These are phyloP conservation scores for Andrena cerasifolii DNA, from an alignment of 1,140 invertebrate genomes.

Conservation along the genomic window DNA sequence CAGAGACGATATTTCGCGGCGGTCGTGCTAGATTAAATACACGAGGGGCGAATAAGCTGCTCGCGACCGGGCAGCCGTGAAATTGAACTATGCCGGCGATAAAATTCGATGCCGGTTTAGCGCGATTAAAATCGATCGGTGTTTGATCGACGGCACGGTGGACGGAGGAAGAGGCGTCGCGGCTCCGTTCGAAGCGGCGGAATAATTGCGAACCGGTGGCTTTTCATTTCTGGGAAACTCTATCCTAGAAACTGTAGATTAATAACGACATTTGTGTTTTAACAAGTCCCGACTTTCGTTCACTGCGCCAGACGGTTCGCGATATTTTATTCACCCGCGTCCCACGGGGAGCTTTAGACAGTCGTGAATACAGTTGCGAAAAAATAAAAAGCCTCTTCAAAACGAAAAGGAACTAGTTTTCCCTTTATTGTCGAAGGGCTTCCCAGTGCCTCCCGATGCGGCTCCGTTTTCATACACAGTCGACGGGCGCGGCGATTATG, in stretches of 20 bases:
- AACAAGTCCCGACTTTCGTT: too few species aligned
- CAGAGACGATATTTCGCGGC: slow-evolving; percentile 33
- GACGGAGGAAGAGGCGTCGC: background rate
- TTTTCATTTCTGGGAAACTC: background rate
- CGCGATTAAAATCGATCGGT: slow-evolving; percentile 31
- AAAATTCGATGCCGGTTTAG: slow-evolving; percentile 21
- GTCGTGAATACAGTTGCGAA: too few species aligned
- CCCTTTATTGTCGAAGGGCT: background rate
- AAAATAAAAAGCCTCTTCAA: too few species aligned
- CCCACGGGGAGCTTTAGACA: too few species aligned
- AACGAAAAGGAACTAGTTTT: background rate
- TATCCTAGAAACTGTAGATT: too few species aligned
- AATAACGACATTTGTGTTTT: too few species aligned
- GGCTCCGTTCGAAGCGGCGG: background rate
- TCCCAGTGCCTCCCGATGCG: too few species aligned
- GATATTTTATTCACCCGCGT: too few species aligned
- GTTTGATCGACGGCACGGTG: slow-evolving; percentile 23
- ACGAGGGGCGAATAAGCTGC: slow-evolving; percentile 19
- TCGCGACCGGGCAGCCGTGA: slow-evolving; percentile 23
- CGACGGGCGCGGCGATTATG: background rate
- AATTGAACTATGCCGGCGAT: slow-evolving; percentile 35
- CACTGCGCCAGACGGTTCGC: too few species aligned
- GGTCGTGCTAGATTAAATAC: slow-evolving; percentile 31
- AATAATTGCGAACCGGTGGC: slow-evolving; percentile 12
- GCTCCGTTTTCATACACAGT: too few species aligned